Evolutionary conservation across 2,113 vertebrate species (phyloP).

Genomic region (Hemiprocne comata): DNA sequence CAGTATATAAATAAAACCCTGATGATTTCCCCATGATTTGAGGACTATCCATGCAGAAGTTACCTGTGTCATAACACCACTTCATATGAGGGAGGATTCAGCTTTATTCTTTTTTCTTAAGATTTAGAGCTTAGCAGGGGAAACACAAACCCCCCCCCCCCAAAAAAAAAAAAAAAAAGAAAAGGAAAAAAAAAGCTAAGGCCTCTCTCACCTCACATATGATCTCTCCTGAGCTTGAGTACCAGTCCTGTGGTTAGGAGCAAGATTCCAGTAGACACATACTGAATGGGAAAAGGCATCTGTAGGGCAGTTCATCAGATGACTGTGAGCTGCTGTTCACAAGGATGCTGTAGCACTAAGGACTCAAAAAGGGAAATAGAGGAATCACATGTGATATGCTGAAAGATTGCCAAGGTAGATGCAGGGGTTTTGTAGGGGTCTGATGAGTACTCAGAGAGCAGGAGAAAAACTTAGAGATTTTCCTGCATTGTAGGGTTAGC

Average conservation of each 20-base stretch:
- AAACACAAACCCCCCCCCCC: background rate
- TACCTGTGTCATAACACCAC: background rate
- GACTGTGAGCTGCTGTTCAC: background rate
- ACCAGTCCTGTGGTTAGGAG: background rate
- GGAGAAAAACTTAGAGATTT: background rate
- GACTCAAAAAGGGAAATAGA: background rate
- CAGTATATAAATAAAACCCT: background rate
- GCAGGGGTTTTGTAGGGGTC: background rate
- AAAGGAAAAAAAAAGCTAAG: background rate
- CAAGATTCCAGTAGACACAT: background rate
- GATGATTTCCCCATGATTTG: background rate
- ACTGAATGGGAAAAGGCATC: background rate
- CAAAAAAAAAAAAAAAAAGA: background rate
- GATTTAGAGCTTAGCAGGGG: background rate
- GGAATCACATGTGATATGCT: background rate
- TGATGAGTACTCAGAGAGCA: background rate
- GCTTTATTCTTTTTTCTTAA: background rate
- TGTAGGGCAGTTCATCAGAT: background rate
- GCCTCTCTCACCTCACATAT: background rate
- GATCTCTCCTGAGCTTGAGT: background rate
- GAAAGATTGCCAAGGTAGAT: background rate
- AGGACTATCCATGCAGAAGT: background rate
- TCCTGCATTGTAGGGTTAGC: background rate
- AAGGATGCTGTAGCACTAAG: background rate
- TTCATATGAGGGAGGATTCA: background rate